These are phyloP conservation scores for Stegodyphus dumicola DNA, from an alignment of 1,140 invertebrate genomes.

Conservation along the genomic window DNA sequence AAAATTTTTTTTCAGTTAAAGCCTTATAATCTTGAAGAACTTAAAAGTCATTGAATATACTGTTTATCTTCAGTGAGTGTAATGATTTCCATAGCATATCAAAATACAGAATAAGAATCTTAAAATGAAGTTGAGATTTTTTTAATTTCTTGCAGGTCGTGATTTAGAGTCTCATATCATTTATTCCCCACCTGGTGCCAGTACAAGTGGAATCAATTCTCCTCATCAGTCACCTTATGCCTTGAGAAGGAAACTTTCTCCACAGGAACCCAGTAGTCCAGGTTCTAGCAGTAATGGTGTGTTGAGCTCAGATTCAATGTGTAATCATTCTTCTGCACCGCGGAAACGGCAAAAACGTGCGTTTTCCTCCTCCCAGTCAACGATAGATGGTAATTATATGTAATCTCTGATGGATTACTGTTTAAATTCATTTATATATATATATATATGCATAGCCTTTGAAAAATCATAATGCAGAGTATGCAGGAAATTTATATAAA, in stretches of 20 bases:
- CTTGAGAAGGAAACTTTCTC: constrained; percentile 61
- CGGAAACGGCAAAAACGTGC: constrained; percentile 58
- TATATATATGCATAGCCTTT: neutral
- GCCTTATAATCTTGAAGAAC: too few relatives aligned
- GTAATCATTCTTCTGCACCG: constrained; percentile 32
- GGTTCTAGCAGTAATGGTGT: constrained; percentile 30
- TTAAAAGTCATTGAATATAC: too few relatives aligned
- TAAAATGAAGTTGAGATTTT: neutral
- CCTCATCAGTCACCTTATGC: constrained; percentile 63
- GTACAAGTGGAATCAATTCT: constrained; percentile 39
- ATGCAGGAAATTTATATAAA: neutral
- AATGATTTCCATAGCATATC: too few relatives aligned
- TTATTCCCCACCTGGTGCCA: constrained; percentile 39
- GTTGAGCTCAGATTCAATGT: constrained; percentile 11
- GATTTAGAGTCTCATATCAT: constrained; percentile 45
- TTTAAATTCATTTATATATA: too few relatives aligned
- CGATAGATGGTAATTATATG: constrained; percentile 42
- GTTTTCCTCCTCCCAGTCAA: constrained; percentile 55
- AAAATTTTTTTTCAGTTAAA: too few relatives aligned
- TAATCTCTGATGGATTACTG: too few relatives aligned
- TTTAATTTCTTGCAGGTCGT: constrained; percentile 22
- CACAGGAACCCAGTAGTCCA: constrained; percentile 44
- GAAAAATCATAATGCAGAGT: neutral
- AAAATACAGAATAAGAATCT: too few relatives aligned
- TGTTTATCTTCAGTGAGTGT: too few relatives aligned